Evolutionary conservation across 2,113 vertebrate species (phyloP).

Genomic region (Oryzias celebensis): DNA sequence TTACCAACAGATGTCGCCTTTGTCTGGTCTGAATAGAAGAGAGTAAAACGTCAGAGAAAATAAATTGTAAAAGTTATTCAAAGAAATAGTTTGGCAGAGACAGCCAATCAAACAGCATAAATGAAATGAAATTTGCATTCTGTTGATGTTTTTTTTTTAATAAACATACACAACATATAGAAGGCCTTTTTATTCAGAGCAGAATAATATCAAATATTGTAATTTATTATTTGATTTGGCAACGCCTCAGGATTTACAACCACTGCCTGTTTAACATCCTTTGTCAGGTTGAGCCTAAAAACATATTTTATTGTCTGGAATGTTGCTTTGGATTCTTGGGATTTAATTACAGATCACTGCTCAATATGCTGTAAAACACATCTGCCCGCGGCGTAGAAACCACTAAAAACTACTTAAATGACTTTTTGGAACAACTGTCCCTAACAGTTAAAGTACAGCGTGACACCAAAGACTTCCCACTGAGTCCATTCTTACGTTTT

Average conservation of each 20-base stretch:
- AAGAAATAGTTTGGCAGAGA: too few relatives aligned
- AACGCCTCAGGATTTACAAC: neutral
- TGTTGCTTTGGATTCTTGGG: conserved; percentile 27
- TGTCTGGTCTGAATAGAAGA: conserved; percentile 3
- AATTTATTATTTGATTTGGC: neutral
- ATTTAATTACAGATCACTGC: conserved; percentile 45
- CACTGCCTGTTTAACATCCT: neutral
- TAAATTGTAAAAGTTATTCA: too few relatives aligned
- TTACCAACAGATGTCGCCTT: conserved; percentile 43
- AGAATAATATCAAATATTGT: neutral
- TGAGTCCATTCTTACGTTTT: conserved; percentile 1
- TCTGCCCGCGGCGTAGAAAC: conserved; percentile 31
- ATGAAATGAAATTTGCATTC: too few relatives aligned
- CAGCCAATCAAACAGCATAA: too few relatives aligned
- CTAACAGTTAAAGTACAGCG: conserved; percentile 7
- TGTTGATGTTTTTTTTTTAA: too few relatives aligned
- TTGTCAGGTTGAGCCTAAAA: conserved; percentile 7
- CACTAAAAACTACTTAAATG: conserved; percentile 15
- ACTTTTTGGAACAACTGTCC: conserved; percentile 14
- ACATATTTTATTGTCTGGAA: conserved; percentile 37
- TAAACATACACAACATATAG: too few relatives aligned
- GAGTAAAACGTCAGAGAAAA: too few relatives aligned
- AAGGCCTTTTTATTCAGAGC: too few relatives aligned
- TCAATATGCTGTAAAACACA: conserved; percentile 36
- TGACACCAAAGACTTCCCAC: neutral